A percentile compares a stretch with the other conserved stretches of the same genome.
phyloP scores from a whole-genome alignment of 2,113 vertebrate genomes.

The Corythoichthys intestinalis region DNA sequence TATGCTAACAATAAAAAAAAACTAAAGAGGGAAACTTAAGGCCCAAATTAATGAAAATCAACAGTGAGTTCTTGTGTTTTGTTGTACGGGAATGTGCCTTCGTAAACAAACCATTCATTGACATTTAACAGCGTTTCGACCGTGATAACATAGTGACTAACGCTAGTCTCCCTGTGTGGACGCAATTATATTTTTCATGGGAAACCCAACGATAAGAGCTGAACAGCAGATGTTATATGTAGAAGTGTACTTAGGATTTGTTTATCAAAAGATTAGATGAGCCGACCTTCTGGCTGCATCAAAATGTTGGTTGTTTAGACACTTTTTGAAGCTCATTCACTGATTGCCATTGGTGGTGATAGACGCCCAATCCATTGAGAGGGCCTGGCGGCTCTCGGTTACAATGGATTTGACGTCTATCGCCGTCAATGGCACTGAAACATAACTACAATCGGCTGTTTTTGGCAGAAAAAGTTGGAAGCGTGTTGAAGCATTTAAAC shows the following conservation, averaged over 20 bases:
- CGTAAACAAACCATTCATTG: slow-evolving; percentile 5
- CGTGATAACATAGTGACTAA: background rate
- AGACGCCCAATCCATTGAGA: no score
- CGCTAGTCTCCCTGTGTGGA: background rate
- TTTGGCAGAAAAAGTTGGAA: no score
- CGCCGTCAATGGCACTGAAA: no score
- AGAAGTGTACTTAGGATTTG: background rate
- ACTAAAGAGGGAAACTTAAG: slow-evolving; percentile 4
- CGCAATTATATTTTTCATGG: background rate
- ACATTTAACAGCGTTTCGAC: background rate
- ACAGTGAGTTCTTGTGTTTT: background rate
- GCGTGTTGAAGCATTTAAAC: no score
- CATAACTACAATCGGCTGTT: no score
- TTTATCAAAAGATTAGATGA: background rate
- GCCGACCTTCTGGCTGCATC: background rate
- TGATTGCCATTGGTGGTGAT: background rate
- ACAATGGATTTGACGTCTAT: no score
- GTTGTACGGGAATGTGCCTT: slow-evolving; percentile 1
- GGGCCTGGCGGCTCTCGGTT: no score
- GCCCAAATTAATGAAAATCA: slow-evolving; percentile 9
- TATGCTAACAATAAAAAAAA: slow-evolving; percentile 12
- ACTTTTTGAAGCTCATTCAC: background rate
- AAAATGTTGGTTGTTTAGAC: background rate
- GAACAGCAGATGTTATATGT: slow-evolving; percentile 2
- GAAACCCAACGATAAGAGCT: background rate